phyloP scores from a whole-genome alignment of 2,113 vertebrate genomes.

The Dryoscopus gambensis region DNA sequence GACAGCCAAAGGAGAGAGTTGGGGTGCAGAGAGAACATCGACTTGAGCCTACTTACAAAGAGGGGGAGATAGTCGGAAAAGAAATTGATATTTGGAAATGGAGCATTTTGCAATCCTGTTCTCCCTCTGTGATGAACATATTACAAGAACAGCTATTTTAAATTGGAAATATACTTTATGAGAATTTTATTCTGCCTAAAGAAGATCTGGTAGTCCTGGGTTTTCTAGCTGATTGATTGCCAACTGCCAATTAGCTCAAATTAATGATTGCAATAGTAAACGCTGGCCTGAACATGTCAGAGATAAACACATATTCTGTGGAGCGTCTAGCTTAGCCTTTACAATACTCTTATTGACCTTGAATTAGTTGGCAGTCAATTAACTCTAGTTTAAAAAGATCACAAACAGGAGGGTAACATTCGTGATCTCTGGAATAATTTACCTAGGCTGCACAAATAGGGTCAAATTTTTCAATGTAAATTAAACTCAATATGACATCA shows the following conservation, averaged over 20 bases:
- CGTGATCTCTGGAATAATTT: neutral
- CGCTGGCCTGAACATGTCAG: neutral
- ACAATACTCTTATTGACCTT: neutral
- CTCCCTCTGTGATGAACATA: neutral
- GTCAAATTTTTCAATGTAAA: neutral
- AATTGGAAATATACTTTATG: neutral
- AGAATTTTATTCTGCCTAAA: neutral
- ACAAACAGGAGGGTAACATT: neutral
- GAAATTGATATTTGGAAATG: neutral
- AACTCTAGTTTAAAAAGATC: neutral
- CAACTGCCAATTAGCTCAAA: neutral
- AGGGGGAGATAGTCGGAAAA: neutral
- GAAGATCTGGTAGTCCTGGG: neutral
- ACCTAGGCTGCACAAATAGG: neutral
- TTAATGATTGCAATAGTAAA: conserved; percentile 6
- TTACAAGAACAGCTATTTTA: neutral
- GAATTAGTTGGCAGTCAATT: neutral
- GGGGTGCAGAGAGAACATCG: rapidly evolving
- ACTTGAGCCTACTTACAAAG: neutral
- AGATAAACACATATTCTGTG: neutral
- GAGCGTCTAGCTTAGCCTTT: neutral
- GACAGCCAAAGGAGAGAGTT: neutral
- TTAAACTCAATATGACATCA: neutral
- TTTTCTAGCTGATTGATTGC: neutral
- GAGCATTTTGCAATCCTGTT: neutral